Evolutionary conservation across 2,797 vertebrate genomes (phyloP).

Genomic region (Nannoperca obscura): DNA sequence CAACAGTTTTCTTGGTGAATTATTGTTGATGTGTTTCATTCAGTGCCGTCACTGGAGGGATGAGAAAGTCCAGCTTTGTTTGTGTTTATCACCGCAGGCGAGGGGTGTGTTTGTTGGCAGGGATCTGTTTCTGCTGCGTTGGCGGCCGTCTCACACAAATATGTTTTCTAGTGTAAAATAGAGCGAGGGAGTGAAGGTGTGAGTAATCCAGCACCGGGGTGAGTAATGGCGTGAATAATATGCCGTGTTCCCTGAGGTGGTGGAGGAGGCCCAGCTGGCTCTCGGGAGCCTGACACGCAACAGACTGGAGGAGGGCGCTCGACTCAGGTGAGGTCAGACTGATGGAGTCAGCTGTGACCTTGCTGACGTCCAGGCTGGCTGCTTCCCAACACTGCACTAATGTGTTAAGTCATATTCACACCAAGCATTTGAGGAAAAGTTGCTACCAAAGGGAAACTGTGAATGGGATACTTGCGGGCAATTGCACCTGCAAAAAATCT

Average conservation of each 20-base stretch:
- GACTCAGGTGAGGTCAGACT: slow-evolving; percentile 38
- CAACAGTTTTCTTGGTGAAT: slow-evolving; percentile 40
- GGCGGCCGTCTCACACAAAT: slow-evolving; percentile 13
- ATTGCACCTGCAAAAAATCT: no score
- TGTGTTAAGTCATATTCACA: slow-evolving; percentile 9
- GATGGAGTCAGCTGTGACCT: slow-evolving; percentile 21
- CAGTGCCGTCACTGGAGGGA: not conserved
- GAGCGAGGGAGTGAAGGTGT: slow-evolving; percentile 39
- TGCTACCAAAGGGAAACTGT: not conserved
- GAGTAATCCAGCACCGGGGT: slow-evolving; percentile 61
- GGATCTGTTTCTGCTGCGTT: slow-evolving; percentile 17
- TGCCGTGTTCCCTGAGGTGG: slow-evolving; percentile 44
- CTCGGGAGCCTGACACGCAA: slow-evolving; percentile 64
- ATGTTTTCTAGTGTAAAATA: not conserved
- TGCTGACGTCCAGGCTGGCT: not conserved
- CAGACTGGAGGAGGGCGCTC: not conserved
- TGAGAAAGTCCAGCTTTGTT: slow-evolving; percentile 18
- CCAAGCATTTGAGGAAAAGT: not conserved
- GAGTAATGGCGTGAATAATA: slow-evolving; percentile 66
- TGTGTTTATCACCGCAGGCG: slow-evolving; percentile 12
- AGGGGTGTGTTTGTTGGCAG: slow-evolving; percentile 55
- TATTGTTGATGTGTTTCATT: slow-evolving; percentile 14
- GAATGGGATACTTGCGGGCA: no score
- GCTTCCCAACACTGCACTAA: not conserved
- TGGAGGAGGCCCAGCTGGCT: slow-evolving; percentile 61